These are phyloP conservation scores for Ophonus ardosiacus DNA, from an alignment of 2,888 invertebrate genomes.

Conservation along the genomic window DNA sequence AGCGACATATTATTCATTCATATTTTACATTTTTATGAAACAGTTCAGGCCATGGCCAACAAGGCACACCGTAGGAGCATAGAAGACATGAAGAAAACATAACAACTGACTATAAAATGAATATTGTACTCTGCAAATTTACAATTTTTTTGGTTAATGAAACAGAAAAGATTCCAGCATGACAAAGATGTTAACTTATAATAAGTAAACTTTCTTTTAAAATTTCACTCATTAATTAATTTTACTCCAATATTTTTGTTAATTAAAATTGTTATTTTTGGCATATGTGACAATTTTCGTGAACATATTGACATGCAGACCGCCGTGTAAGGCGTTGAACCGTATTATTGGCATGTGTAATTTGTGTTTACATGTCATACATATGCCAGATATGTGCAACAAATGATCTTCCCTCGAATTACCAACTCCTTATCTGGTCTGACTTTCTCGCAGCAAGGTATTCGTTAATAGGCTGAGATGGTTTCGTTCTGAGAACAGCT, in stretches of 20 bases:
- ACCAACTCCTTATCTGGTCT: not conserved
- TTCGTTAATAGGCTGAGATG: not conserved
- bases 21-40: no score
- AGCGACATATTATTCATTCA: no score
- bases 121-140: no score
- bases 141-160: no score
- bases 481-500: constrained; percentile 42
- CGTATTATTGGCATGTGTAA: not conserved
- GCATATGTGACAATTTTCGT: not conserved
- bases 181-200: not conserved
- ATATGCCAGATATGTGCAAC: not conserved
- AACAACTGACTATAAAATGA: no score
- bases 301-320: not conserved
- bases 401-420: not conserved
- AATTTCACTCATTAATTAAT: not conserved
- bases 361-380: not conserved
- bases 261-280: not conserved
- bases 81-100: no score
- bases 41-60: no score
- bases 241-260: not conserved
- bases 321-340: not conserved
- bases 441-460: constrained; percentile 8
- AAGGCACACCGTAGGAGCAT: no score
- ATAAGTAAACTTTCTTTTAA: not conserved
- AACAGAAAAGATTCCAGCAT: no score